phyloP scores from a whole-genome alignment of 2,113 vertebrate species.

The Benitochromis conjunctus region DNA sequence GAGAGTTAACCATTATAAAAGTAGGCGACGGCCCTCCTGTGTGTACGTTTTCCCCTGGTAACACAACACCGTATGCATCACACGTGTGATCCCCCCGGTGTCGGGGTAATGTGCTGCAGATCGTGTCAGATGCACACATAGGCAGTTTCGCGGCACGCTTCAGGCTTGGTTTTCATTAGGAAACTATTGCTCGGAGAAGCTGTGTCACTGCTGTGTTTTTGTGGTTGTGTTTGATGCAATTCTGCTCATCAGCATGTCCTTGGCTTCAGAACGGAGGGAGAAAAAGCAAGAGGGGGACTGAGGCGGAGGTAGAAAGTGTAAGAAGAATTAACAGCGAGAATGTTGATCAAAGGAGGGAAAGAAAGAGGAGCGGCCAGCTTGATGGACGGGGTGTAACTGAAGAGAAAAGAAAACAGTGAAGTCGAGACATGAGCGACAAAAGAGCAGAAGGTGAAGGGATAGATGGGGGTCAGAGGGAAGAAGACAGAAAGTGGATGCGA shows the following conservation, averaged over 20 bases:
- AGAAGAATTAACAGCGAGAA: conserved; percentile 4
- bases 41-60: not conserved
- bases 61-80: not conserved
- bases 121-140: not conserved
- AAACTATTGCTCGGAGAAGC: conserved; percentile 22
- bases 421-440: not conserved
- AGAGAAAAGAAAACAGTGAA: conserved; percentile 17
- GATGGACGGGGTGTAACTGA: conserved; percentile 1
- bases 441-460: conserved; percentile 28
- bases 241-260: conserved; percentile 19
- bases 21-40: not conserved
- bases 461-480: not conserved
- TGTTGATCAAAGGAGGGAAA: conserved; percentile 18
- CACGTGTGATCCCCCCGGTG: not conserved
- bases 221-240: conserved; percentile 18
- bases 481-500: not conserved
- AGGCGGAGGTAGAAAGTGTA: conserved; percentile 34
- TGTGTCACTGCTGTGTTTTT: conserved; percentile 13
- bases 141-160: not conserved
- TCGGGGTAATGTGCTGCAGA: conserved; percentile 27
- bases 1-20: not conserved
- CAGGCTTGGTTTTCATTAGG: conserved; percentile 42
- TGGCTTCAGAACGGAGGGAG: not conserved
- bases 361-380: not conserved
- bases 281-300: not conserved